These are phyloP conservation scores for Acromyrmex heyeri DNA, from an alignment of 1,140 invertebrate genomes.

Conservation along the genomic window DNA sequence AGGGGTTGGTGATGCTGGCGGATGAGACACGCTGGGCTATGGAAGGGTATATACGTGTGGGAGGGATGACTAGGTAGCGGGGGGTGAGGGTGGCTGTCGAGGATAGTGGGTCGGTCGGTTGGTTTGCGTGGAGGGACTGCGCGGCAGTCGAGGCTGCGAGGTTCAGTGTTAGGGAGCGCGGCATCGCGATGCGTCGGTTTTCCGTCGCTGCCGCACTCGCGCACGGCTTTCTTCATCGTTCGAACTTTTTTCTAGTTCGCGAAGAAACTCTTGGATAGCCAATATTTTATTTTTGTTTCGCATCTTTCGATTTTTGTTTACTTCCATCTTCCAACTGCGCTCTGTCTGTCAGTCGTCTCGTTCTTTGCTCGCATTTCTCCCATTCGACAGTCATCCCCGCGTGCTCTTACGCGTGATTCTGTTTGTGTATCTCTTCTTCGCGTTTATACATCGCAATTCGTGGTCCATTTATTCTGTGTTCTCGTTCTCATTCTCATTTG, in stretches of 20 bases:
- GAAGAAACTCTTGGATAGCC: slow-evolving; percentile 38
- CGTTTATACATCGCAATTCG: background rate
- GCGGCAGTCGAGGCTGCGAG: slow-evolving; percentile 83
- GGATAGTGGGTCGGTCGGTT: slow-evolving; percentile 80
- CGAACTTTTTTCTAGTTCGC: slow-evolving; percentile 59
- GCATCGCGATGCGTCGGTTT: slow-evolving; percentile 84
- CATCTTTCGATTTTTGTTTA: background rate
- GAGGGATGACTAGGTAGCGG: slow-evolving; percentile 72
- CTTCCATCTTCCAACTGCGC: background rate
- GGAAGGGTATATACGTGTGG: slow-evolving; percentile 69
- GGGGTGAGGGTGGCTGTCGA: slow-evolving; percentile 76
- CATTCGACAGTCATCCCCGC: background rate
- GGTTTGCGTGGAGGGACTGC: slow-evolving; percentile 84
- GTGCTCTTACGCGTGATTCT: slow-evolving; percentile 7
- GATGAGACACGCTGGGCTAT: slow-evolving; percentile 62
- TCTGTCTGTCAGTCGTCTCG: background rate
- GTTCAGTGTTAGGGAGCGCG: slow-evolving; percentile 84
- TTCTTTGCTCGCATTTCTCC: background rate
- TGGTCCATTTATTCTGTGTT: background rate
- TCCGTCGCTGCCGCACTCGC: slow-evolving; percentile 79
- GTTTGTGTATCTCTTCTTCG: background rate
- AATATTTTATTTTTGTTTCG: slow-evolving; percentile 15
- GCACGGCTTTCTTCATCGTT: slow-evolving; percentile 69
- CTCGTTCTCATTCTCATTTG: background rate
- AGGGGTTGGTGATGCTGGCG: slow-evolving; percentile 68